Conservation (phyloP, 2,888 invertebrate species). For the Drosophila neotestacea region DNA sequence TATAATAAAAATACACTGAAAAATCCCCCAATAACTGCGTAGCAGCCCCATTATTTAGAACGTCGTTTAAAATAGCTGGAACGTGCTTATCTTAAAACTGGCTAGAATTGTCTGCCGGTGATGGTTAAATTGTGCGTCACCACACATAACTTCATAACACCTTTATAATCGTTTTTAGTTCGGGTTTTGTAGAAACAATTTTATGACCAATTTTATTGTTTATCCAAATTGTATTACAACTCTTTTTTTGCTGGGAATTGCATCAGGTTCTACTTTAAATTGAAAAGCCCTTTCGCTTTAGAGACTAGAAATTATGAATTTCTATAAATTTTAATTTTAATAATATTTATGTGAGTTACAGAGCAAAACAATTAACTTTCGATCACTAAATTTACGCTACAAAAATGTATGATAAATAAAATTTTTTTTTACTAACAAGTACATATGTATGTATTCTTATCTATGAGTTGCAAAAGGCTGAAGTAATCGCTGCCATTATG, state of each 20-base stretch:
- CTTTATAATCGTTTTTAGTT: background rate
- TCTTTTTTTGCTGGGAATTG: background rate
- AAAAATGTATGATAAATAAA: too few relatives aligned
- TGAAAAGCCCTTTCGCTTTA: background rate
- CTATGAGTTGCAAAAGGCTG: background rate
- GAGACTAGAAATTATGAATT: too few relatives aligned
- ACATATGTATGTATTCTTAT: background rate
- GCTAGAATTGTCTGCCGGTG: constrained; percentile 1
- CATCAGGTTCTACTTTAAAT: background rate
- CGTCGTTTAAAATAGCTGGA: constrained; percentile 10
- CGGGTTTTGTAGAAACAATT: background rate
- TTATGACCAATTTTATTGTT: constrained; percentile 4
- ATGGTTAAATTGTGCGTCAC: constrained; percentile 25
- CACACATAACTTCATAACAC: background rate
- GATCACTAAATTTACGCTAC: too few relatives aligned
- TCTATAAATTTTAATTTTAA: too few relatives aligned
- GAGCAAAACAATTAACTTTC: too few relatives aligned
- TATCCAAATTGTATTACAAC: background rate
- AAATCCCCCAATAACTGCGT: constrained; percentile 2
- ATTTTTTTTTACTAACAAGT: background rate
- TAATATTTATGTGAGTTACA: too few relatives aligned
- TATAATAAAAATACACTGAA: background rate
- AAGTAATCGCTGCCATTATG: background rate
- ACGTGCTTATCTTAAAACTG: constrained; percentile 19
- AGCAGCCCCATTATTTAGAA: background rate